These are phyloP conservation scores for Bombus soroeensis DNA, from an alignment of 1,140 invertebrate species.

Conservation along the genomic window DNA sequence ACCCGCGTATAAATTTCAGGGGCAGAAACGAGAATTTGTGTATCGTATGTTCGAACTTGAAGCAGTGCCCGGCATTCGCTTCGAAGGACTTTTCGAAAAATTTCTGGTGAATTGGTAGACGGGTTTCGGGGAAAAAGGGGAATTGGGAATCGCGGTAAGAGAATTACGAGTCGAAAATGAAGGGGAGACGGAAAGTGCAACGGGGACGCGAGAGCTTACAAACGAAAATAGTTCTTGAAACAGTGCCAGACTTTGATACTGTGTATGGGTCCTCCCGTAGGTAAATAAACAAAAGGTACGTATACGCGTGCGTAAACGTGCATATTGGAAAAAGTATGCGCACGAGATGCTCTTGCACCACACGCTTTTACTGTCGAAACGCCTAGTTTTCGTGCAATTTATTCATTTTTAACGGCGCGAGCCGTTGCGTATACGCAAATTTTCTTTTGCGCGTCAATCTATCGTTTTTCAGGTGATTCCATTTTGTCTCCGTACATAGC, in stretches of 20 bases:
- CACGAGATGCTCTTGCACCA: background rate
- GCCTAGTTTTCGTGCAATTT: conserved; percentile 36
- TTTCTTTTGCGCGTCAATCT: too few relatives aligned
- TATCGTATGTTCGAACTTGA: background rate
- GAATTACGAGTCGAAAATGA: conserved; percentile 7
- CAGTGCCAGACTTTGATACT: conserved; percentile 71
- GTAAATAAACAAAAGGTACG: conserved; percentile 65
- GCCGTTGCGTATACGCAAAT: too few relatives aligned
- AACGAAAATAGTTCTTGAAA: conserved; percentile 76
- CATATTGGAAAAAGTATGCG: background rate
- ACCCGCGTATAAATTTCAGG: background rate
- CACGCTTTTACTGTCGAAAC: background rate
- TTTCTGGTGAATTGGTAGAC: background rate
- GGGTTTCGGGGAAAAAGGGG: background rate
- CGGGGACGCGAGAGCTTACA: conserved; percentile 50
- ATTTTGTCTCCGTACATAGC: background rate
- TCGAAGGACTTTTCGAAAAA: conserved; percentile 11
- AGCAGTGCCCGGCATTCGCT: accelerated
- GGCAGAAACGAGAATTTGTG: background rate
- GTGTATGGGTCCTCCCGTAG: conserved; percentile 33
- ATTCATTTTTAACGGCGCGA: too few relatives aligned
- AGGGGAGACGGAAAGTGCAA: background rate
- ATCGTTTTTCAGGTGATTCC: background rate
- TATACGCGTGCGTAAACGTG: conserved; percentile 6
- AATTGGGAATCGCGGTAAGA: background rate